Evolutionary conservation across 2,113 vertebrate genomes (phyloP), one percentile per base, ranked within the genome.

Genomic region (Rostratula benghalensis): DNA sequence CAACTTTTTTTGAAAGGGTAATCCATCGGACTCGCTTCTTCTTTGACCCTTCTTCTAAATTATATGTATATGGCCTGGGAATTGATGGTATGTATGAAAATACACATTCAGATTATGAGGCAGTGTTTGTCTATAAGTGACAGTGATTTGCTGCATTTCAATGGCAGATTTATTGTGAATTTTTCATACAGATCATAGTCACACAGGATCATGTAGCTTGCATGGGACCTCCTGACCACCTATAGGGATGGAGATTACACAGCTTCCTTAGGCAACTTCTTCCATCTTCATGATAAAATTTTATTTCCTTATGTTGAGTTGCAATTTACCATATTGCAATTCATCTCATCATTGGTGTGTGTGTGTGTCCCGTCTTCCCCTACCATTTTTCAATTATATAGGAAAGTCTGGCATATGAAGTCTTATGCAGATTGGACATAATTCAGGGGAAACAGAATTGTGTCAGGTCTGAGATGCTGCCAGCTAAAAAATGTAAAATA

Each of bases 281-380:
- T 79, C 13, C 5, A 57, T 25, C 9, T 75, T 67, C 9, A 48
- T 10, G 20, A 28, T 5, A 53, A 61, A 67, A 67, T 46, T 75
- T 53, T 21, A 45, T 41, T 82, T 65, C 15, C 5, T 61, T 81
- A 30, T 35, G 19, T 13, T 80, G 46, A 43, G 9, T 48, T 73
- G 14, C 41, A 77, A 41, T 82, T 28, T 69, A 21, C 18, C 9
- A 13, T 45, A 46, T 31, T 50, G 17, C 21, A 56, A 50, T 3
- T 70, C 9, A 27, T 35, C 23, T n/a, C 7, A 31, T 60, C 10
- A 19, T 67, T 79, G 21, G 7, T 5, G 13, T 21, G n/a, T n/a
- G n/a, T n/a, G n/a, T n/a, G n/a, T n/a, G n/a, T 14, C 4, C 6
- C 9, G 18, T 46, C 46, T 46, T 4, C 18, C 2, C 4, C 18